phyloP scores from a whole-genome alignment of 2,888 invertebrate genomes.

The Idaea straminata region DNA sequence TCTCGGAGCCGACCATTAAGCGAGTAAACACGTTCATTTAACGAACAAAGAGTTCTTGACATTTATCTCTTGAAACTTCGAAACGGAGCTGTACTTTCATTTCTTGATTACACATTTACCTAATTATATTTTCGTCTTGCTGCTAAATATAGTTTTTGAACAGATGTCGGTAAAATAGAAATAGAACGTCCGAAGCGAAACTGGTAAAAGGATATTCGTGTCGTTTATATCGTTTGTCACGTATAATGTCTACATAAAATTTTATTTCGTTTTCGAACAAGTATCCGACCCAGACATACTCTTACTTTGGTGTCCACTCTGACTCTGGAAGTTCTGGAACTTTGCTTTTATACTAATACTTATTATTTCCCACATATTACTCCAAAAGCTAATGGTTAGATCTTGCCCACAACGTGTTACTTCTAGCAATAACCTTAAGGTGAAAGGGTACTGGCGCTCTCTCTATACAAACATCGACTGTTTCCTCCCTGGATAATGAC shows the following conservation, averaged over 20 bases:
- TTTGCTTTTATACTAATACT: slow-evolving; percentile 37
- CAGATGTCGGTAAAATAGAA: slow-evolving; percentile 35
- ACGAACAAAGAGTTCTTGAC: slow-evolving; percentile 38
- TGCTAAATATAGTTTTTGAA: slow-evolving; percentile 24
- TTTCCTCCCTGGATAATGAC: too few species aligned
- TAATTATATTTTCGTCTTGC: slow-evolving; percentile 24
- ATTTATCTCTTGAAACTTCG: slow-evolving; percentile 34
- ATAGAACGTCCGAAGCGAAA: slow-evolving; percentile 38
- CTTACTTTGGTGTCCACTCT: slow-evolving; percentile 53
- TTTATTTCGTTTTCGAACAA: slow-evolving; percentile 61
- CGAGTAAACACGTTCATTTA: slow-evolving; percentile 39
- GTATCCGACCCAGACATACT: slow-evolving; percentile 48
- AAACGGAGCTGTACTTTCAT: slow-evolving; percentile 30
- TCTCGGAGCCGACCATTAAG: slow-evolving; percentile 25
- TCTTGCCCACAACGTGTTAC: neutral
- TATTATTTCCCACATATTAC: neutral
- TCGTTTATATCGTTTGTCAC: slow-evolving; percentile 63
- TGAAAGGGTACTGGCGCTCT: too few species aligned
- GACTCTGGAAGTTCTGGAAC: slow-evolving; percentile 38
- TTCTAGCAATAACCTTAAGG: neutral
- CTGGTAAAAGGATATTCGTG: slow-evolving; percentile 55
- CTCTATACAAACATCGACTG: too few species aligned
- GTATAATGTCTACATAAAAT: slow-evolving; percentile 67
- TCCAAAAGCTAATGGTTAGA: neutral
- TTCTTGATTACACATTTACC: slow-evolving; percentile 29